Evolutionary conservation across 2,113 vertebrate genomes (phyloP).

Genomic region (Clarias magur): DNA sequence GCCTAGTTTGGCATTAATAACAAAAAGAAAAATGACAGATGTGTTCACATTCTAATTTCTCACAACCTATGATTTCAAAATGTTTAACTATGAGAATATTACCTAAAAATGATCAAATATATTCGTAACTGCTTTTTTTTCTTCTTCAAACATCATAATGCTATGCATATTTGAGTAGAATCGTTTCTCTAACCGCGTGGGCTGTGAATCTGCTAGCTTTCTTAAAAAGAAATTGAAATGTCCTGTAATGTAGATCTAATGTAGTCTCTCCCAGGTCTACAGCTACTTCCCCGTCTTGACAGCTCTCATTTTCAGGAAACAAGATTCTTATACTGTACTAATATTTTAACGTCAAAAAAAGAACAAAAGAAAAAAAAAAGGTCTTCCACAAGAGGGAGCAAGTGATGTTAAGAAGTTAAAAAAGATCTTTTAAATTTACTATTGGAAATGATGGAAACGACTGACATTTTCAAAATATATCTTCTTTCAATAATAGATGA

Average conservation of each 20-base stretch:
- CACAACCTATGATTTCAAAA: constrained; percentile 27
- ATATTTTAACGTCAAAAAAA: too few species aligned
- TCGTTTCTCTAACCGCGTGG: neutral
- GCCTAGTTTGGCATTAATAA: constrained; percentile 55
- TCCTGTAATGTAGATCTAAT: neutral
- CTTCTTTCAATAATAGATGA: neutral
- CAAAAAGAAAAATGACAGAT: constrained; percentile 65
- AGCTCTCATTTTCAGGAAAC: neutral
- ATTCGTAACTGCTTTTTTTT: neutral
- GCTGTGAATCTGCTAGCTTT: neutral
- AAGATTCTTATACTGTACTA: neutral
- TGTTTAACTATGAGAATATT: constrained; percentile 38
- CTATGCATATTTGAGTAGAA: neutral
- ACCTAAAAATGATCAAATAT: constrained; percentile 35
- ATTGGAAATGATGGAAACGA: constrained; percentile 22
- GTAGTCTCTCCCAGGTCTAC: neutral
- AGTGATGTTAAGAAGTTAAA: constrained; percentile 44
- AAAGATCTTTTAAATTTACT: constrained; percentile 6
- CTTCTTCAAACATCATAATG: neutral
- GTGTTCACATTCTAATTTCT: constrained; percentile 48
- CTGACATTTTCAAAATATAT: neutral
- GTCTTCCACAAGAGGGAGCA: constrained; percentile 71
- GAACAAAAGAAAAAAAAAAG: neutral
- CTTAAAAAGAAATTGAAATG: neutral
- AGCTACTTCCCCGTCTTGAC: neutral